phyloP scores from a whole-genome alignment of 2,797 vertebrate species.

The Carcharodon carcharias region DNA sequence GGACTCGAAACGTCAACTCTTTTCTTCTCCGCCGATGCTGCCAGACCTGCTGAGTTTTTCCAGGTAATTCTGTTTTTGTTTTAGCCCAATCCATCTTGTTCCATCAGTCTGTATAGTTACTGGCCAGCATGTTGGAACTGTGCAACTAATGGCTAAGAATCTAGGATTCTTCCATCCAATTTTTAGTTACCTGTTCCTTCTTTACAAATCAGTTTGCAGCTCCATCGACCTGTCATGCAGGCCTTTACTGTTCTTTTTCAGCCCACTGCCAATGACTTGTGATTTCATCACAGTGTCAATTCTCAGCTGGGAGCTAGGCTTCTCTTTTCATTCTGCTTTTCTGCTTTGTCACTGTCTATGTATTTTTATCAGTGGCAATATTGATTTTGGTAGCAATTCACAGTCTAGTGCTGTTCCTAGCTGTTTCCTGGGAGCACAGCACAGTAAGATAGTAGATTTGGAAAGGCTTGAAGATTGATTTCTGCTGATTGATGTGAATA shows the following conservation, averaged over 20 bases:
- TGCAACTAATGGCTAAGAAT: not conserved
- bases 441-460: not conserved
- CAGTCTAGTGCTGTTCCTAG: not conserved
- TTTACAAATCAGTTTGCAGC: not conserved
- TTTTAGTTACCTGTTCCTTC: not conserved
- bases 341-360: not conserved
- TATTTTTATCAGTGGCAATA: not conserved
- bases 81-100: not conserved
- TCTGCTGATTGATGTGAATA: not conserved
- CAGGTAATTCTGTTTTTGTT: no score
- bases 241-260: not conserved
- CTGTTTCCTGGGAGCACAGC: not conserved
- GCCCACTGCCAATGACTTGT: not conserved
- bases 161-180: not conserved
- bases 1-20: no score
- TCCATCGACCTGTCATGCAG: not conserved
- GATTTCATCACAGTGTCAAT: not conserved
- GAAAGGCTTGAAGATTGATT: not conserved
- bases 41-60: no score
- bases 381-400: slow-evolving; percentile 8
- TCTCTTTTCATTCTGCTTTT: not conserved
- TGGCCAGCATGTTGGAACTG: not conserved
- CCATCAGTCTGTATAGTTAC: no score
- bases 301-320: not conserved
- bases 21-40: no score